Evolutionary conservation across 2,797 vertebrate genomes (phyloP), one percentile per base, ranked within the genome.

Genomic region (Triplophysa bombifrons): DNA sequence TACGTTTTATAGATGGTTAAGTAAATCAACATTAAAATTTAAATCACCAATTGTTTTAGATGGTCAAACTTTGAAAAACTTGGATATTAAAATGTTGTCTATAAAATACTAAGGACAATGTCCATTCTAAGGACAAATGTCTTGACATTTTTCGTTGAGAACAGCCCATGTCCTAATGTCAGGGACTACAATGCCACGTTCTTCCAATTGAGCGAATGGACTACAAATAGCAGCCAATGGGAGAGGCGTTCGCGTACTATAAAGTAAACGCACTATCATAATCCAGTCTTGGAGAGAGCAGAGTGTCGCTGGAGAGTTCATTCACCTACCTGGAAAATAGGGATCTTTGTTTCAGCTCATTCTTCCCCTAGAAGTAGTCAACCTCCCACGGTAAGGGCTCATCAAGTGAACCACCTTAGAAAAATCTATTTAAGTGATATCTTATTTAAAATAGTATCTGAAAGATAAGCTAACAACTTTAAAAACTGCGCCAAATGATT

Each of bases 161-260:
- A 16, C 11, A 50, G 53, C 22, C n/a, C 20, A 50, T 1, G 48
- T 22, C 65, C 14, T 17, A 25, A 20, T 34, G 48, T 60, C 64
- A 3, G 4, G 6, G 9, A 30, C 19, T 68, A 30, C 58, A 60
- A 22, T 20, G 12, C 34, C 50, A 56, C 22, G 48, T 41, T 64
- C 80, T 76, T 83, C 89, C 95, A 95, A 95, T 96, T 80, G 90
- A 94, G 95, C 95, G 95, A 97, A 96, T 96, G 94, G 95, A 93
- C 88, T 92, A 88, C 91, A 93, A 93, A 93, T 94, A 92, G 58
- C 73, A 80, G 84, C 97, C 97, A 98, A 98, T 98, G 83, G 88
- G 88, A 76, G 74, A 55, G 22, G 14, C 80, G 83, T 34, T 66
- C 51, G 2, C 11, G 60, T 4, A 2, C 66, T 92, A 89, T 95